These are phyloP conservation scores for Melospiza georgiana DNA, from an alignment of 2,113 vertebrate species.

Conservation along the genomic window DNA sequence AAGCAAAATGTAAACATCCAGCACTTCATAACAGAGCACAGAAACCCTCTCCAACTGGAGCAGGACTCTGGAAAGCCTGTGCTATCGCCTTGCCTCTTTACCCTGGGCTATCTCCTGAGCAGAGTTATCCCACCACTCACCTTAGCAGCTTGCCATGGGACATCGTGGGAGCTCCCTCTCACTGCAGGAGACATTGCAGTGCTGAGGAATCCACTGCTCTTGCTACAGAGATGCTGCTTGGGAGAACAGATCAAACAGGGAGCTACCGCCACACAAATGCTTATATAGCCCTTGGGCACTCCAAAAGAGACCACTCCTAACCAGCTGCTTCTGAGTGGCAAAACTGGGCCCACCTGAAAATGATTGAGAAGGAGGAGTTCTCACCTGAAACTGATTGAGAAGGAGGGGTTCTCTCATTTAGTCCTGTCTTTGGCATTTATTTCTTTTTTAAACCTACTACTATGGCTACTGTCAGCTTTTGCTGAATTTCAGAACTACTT, in stretches of 20 bases:
- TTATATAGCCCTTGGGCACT: background rate
- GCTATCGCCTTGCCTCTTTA: background rate
- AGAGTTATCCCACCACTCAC: background rate
- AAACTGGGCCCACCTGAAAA: background rate
- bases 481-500: background rate
- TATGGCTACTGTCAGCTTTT: background rate
- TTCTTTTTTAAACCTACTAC: background rate
- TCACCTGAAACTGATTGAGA: background rate
- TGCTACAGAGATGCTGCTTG: rapidly evolving
- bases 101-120: background rate
- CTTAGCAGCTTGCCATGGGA: background rate
- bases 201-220: background rate
- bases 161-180: background rate
- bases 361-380: background rate
- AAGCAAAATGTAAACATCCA: slow-evolving; percentile 41
- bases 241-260: background rate
- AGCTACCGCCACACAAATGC: background rate
- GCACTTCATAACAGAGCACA: background rate
- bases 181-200: background rate
- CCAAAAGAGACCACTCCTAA: background rate
- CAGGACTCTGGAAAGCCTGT: background rate
- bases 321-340: background rate
- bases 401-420: background rate
- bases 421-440: background rate
- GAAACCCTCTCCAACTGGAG: background rate